Evolutionary conservation across 2,888 invertebrate genomes (phyloP).

Genomic region (Furcula furcula): DNA sequence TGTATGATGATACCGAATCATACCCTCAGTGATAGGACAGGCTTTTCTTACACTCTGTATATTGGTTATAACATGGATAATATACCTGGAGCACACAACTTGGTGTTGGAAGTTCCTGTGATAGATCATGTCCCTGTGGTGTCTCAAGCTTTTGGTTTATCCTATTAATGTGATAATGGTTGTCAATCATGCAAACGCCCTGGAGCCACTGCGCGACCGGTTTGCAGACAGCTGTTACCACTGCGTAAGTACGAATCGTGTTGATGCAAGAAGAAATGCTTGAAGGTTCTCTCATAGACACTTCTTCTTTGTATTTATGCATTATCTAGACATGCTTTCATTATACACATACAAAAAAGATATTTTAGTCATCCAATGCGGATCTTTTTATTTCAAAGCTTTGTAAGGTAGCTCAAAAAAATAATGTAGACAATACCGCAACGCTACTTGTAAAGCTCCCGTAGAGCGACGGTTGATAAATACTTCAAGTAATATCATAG

Average conservation of each 20-base stretch:
- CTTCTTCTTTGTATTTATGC: constrained; percentile 65
- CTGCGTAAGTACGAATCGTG: constrained; percentile 73
- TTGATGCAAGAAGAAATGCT: constrained; percentile 71
- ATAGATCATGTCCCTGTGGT: constrained; percentile 49
- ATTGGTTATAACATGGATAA: neutral
- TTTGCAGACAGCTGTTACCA: constrained; percentile 63
- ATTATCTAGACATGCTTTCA: constrained; percentile 69
- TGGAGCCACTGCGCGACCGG: constrained; percentile 69
- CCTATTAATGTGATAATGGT: constrained; percentile 80
- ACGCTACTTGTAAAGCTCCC: no score
- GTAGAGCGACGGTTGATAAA: no score
- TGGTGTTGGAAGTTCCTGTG: constrained; percentile 51
- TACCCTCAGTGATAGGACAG: no score
- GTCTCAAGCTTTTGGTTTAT: constrained; percentile 65
- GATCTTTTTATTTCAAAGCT: constrained; percentile 48
- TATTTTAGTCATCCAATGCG: constrained; percentile 51
- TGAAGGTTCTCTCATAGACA: constrained; percentile 63
- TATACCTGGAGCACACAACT: constrained; percentile 11
- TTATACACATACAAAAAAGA: constrained; percentile 51
- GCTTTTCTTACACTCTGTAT: no score
- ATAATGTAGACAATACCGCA: no score
- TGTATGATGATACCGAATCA: no score
- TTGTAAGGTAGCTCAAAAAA: constrained; percentile 43
- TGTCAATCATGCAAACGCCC: constrained; percentile 78
- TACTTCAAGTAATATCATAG: no score